A percentile compares a stretch with the other conserved stretches of the same genome.
Conservation (phyloP, 2,113 vertebrate genomes). For the Chlorodrepanis virens region DNA sequence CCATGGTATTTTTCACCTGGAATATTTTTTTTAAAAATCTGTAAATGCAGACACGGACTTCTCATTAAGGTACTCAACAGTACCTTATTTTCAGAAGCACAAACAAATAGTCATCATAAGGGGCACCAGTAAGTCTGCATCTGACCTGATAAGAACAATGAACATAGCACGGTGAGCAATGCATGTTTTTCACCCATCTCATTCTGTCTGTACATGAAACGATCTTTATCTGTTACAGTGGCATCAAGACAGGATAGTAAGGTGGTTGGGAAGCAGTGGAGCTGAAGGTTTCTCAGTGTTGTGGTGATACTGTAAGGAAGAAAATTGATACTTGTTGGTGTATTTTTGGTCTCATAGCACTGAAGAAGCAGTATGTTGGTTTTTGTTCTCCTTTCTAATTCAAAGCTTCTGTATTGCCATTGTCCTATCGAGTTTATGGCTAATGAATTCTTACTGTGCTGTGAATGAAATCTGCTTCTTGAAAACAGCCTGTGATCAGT, state of each 20-base stretch:
- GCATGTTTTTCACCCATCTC: constrained; percentile 33
- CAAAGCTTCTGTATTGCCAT: background rate
- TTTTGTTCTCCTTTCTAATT: background rate
- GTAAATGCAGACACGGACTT: background rate
- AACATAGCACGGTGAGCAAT: constrained; percentile 41
- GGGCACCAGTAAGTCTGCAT: constrained; percentile 40
- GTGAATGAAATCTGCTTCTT: background rate
- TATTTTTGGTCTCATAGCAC: background rate
- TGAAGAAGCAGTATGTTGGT: background rate
- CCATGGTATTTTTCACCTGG: background rate
- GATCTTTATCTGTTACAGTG: background rate
- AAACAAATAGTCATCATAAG: constrained; percentile 3
- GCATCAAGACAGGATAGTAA: background rate
- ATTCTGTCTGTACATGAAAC: background rate
- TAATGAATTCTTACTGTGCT: background rate
- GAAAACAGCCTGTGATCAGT: background rate
- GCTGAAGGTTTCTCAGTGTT: background rate
- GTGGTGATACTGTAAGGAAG: background rate
- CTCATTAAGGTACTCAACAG: background rate
- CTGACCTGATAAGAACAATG: constrained; percentile 47
- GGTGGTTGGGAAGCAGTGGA: background rate
- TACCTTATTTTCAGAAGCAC: background rate
- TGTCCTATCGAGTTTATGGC: background rate
- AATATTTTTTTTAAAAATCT: background rate
- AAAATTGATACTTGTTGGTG: background rate